Base-by-base conservation (phyloP, 2,888 invertebrate genomes). In the Syrphus vitripennis region DNA sequence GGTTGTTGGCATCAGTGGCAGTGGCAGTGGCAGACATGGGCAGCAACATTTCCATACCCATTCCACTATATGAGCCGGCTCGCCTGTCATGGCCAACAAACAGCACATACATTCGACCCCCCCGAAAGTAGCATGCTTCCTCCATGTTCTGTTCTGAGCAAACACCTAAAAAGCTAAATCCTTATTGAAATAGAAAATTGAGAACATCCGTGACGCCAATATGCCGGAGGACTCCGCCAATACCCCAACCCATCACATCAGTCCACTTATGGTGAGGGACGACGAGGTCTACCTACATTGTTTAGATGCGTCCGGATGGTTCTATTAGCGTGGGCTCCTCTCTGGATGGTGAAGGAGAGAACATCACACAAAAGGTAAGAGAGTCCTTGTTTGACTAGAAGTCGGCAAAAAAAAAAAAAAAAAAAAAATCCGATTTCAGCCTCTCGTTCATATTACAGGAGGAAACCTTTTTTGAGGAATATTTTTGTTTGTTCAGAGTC, bases 171-270 rank as follows among this genome's bases (percentile, higher is more conserved):
- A 86, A 86, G 67, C 81, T 67, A 77, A 72, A 72, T 86, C 84
- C 84, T 81, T 86, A 86, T 81, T 77, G 80, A 86, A 76, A 86
- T 81, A 86, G 84, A 86, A 86, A 81, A 86, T 86, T 86, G 84
- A 81, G 84, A 86, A 63, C 81, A 86, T 81, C 84, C 81, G 84
- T 86, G 84, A 86, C 84, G 84, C 81, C 84, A 81, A 81, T 86
- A 81, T 86, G 84, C 84, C 84, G 84, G 84, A 81, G 84, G 81
- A 77, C 72, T 81, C 59, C 76, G 69, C 81, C 84, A 81, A 76
- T 86, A 77, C 69, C 71, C 48, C 48, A 26, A 29, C 48, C 42
- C 50, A 26, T 10, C 34, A 34, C 10, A 34, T 67, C 37, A 9
- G 26, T 29, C 55, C 55, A 57, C 57, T 14, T 2, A 10, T 53